Evolutionary conservation across 2,113 vertebrate genomes (phyloP).

Genomic region (Esox niger): DNA sequence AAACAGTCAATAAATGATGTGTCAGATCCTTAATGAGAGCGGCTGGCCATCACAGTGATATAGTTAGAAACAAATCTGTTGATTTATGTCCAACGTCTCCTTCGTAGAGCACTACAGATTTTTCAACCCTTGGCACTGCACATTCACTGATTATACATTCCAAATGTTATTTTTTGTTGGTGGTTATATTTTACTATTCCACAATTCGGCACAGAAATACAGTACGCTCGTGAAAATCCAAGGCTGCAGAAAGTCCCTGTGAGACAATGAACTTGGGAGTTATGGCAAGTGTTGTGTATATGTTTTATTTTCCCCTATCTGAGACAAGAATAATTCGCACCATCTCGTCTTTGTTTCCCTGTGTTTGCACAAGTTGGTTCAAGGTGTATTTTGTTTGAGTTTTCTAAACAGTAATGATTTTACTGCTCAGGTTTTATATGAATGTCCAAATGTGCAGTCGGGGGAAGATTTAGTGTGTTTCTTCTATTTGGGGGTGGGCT

Average conservation of each 20-base stretch:
- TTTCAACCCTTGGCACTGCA: neutral
- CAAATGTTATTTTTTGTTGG: neutral
- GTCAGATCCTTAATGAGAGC: constrained; percentile 21
- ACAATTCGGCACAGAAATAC: neutral
- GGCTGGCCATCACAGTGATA: neutral
- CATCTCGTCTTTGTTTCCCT: constrained; percentile 60
- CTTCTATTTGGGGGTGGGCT: constrained; percentile 54
- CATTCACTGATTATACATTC: neutral
- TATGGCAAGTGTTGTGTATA: constrained; percentile 50
- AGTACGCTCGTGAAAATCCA: neutral
- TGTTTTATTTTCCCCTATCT: constrained; percentile 56
- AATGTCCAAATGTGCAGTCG: constrained; percentile 60
- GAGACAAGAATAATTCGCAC: constrained; percentile 46
- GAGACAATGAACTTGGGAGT: neutral
- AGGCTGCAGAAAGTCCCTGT: neutral
- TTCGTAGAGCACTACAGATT: neutral
- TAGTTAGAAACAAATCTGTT: neutral
- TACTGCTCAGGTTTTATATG: constrained; percentile 62
- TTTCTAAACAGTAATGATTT: constrained; percentile 67
- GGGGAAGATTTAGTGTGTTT: constrained; percentile 65
- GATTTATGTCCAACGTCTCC: neutral
- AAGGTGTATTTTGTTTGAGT: constrained; percentile 57
- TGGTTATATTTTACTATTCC: neutral
- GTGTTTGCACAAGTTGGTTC: constrained; percentile 49
- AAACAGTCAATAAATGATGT: constrained; percentile 47